These are phyloP conservation scores for Chitala chitala DNA, from an alignment of 2,113 vertebrate genomes.

Conservation along the genomic window DNA sequence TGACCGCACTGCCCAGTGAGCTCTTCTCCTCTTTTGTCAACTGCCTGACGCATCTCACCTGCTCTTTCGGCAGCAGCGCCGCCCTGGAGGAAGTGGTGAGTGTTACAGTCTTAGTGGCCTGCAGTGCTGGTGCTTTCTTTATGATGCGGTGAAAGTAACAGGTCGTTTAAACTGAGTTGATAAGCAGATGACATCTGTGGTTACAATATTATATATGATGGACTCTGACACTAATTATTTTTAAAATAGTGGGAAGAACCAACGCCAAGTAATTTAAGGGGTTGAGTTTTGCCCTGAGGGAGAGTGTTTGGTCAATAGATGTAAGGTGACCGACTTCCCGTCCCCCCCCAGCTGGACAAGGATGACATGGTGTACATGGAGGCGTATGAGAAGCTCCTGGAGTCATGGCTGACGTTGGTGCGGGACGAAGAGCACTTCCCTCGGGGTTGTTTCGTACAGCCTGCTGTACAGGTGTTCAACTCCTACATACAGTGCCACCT, in stretches of 20 bases:
- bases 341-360: slow-evolving; percentile 79
- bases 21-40: slow-evolving; percentile 97
- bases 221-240: too few species aligned
- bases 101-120: slow-evolving; percentile 8
- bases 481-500: slow-evolving; percentile 98
- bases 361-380: slow-evolving; percentile 99
- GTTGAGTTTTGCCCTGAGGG: neutral
- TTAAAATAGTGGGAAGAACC: too few species aligned
- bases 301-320: too few species aligned
- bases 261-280: neutral
- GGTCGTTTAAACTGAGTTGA: too few species aligned
- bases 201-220: too few species aligned
- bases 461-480: slow-evolving; percentile 97
- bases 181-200: too few species aligned
- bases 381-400: slow-evolving; percentile 92
- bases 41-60: slow-evolving; percentile 94
- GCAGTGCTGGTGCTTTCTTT: neutral
- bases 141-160: too few species aligned
- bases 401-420: slow-evolving; percentile 93
- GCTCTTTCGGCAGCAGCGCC: slow-evolving; percentile 93
- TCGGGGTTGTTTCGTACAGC: slow-evolving; percentile 91
- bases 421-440: slow-evolving; percentile 97
- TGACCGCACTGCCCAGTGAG: slow-evolving; percentile 91
- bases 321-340: neutral
- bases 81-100: slow-evolving; percentile 97